Evolutionary conservation across 2,113 vertebrate species (phyloP), one percentile per base, ranked within the genome.

Genomic region (Cavia porcellus): DNA sequence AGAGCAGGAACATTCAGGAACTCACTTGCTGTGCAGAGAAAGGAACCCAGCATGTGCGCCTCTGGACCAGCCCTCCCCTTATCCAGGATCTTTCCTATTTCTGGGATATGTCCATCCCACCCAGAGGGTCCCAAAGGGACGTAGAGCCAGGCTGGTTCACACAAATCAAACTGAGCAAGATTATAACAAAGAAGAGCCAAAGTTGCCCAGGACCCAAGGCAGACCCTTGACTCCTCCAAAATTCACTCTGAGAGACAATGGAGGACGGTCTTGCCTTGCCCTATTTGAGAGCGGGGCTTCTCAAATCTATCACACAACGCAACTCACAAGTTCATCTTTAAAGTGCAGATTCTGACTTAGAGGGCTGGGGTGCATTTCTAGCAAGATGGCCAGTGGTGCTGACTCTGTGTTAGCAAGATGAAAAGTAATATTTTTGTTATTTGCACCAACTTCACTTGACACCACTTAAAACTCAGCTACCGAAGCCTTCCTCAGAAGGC

Each of bases 331-430:
- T 25, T 59, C 68, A 32, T 62, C n/a, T 38, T 42, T 59, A 93
- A 89, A 86, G 70, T 38, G 38, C n/a, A 94, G 35, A 64, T 70
- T 83, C 57, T 61, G 38, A 70, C 28, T 59, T 81, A 38, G 32
- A 81, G 68, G 50, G n/a, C 75, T 55, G 19, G 57, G 22, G 9
- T 32, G 38, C 74, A 42, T 72, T 89, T 94, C 92, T 79, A 55
- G 19, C 28, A 3, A 61, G 22, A 35, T 94, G 5, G 4, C 13
- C 72, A 4, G 24, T 75, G 62, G 47, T 17, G 22, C 61, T 68
- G 74, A 50, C 3, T 32, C 3, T 24, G 28, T n/a, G 35, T 17
- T 8, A 5, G 59, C 0, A 0, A 20, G 30, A 8, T 30, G 17
- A 1, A 35, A 83, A 38, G 7, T 5, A 32, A n/a, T 5, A 19